Base-by-base conservation (phyloP, 2,888 invertebrate species). In the Timema podura region DNA sequence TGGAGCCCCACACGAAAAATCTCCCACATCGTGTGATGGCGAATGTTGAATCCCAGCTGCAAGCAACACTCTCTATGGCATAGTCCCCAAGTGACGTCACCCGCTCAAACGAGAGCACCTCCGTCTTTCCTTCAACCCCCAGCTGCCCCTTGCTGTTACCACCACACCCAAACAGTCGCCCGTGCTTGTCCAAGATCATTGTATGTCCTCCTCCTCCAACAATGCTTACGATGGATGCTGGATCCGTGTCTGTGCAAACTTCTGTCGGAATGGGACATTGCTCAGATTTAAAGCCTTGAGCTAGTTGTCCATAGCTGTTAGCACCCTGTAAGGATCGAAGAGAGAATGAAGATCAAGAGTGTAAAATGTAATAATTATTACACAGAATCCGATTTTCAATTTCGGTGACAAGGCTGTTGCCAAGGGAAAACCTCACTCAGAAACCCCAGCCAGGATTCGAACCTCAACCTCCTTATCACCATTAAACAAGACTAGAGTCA, bases 21-120 rank as follows among this genome's bases (percentile, higher is more conserved):
- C 86, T 84, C 65, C 89, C 87, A 73, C 87, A 86, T 77, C 86
- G 84, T 45, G 91, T 88, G 30, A 93, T 84, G 59, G 89, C 92
- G 75, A 90, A 89, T 70, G 91, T 91, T 74, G 89, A 89, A 78
- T 93, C 91, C 92, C 93, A 93, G n/a, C 93, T 93, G 76, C 91
- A 90, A 49, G 87, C 86, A 71, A 92, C 83, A 74, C 87, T 85
- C 68, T 83, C 83, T 73, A 92, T 86, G 71, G 78, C 78, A 76
- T 84, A 78, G 80, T 83, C 77, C 81, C 75, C 65, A 0, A 78
- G 71, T 51, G 69, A 68, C 0, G 74, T 71, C 46, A 80, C 71
- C 72, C 68, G 69, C 48, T 71, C 70, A 49, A 81, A 77, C 47
- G 64, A 72, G 44, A 69, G 16, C 44, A 59, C n/a, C 44, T 68